Evolutionary conservation across 2,888 invertebrate genomes (phyloP), one percentile per base, ranked within the genome.

Genomic region (Volucella bombylans): DNA sequence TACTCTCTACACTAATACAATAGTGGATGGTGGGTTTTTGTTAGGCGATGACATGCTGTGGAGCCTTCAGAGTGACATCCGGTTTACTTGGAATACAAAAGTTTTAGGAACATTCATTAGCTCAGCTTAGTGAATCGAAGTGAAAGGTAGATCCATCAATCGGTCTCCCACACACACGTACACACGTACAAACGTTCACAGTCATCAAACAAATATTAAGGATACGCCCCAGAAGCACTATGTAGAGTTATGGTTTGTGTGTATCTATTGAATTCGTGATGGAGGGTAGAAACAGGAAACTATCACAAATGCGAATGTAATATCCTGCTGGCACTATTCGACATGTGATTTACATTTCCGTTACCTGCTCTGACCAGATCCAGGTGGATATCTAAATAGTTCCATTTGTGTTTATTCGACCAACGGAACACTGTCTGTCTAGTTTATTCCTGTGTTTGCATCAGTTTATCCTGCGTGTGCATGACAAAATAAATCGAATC

Each of bases 311-410:
- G 18, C 38, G 54, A 62, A 54, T 73, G 39, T 23, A 65, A 73
- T 73, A 65, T 67, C 65, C 65, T 57, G 41, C 15, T 31, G 57
- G 18, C n/a, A 50, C 6, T 31, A 31, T 23, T 23, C 43, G 74
- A 43, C 65, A 49, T 55, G 64, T 43, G 64, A 73, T 73, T 73
- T 55, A 73, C 64, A 55, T 73, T 55, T 55, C 49, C 54, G 49
- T 23, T 65, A 18, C 38, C 47, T 55, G 41, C 10, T 49, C 10
- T 15, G 15, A 45, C 8, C 8, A 55, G 45, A 47, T 23, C 8
- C 18, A 18, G 9, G 23, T 67, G 31, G 45, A 45, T 45, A 12
- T 45, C 6, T 8, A 14, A 23, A 47, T 15, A n/a, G 14, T 47
- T 47, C 14, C 31, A 31, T 31, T 31, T 31, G 31, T 31, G 31